Evolutionary conservation across 2,113 vertebrate species (phyloP).

Genomic region (Oryzias javanicus): DNA sequence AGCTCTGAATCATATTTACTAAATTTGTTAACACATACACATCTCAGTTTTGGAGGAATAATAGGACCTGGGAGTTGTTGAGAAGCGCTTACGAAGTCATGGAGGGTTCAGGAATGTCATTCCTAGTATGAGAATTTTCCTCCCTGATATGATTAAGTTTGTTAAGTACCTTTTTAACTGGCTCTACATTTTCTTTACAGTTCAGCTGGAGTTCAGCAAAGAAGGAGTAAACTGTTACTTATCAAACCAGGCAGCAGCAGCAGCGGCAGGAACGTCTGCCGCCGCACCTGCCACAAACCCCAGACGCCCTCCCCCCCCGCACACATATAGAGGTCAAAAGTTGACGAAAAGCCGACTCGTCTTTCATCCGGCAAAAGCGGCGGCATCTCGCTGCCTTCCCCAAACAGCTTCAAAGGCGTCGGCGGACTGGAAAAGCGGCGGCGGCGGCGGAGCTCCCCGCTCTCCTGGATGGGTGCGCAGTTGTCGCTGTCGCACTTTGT

Average conservation of each 20-base stretch:
- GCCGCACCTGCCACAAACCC: conserved; percentile 51
- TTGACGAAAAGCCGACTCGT: conserved; percentile 51
- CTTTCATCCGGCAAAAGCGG: conserved; percentile 55
- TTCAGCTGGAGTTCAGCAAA: conserved; percentile 24
- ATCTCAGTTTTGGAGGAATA: too few relatives aligned
- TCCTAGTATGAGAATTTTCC: neutral
- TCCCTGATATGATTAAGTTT: conserved; percentile 5
- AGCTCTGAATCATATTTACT: too few relatives aligned
- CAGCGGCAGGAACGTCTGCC: conserved; percentile 39
- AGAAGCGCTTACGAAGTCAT: too few relatives aligned
- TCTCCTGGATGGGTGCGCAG: conserved; percentile 42
- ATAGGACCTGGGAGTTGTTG: too few relatives aligned
- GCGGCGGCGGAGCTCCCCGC: conserved; percentile 3
- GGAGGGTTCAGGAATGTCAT: neutral
- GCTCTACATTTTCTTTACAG: conserved; percentile 12
- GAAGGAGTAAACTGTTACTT: conserved; percentile 22
- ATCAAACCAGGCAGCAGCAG: conserved; percentile 25
- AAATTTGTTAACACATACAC: too few relatives aligned
- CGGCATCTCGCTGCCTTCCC: conserved; percentile 45
- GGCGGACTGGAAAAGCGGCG: conserved; percentile 55
- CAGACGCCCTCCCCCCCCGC: conserved; percentile 39
- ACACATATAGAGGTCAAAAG: conserved; percentile 60
- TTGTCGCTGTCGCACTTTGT: conserved; percentile 64
- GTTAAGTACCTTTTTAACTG: conserved; percentile 28
- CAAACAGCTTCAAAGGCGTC: conserved; percentile 63